Base-by-base conservation (phyloP, 2,797 vertebrate genomes). In the Aselliscus stoliczkanus region DNA sequence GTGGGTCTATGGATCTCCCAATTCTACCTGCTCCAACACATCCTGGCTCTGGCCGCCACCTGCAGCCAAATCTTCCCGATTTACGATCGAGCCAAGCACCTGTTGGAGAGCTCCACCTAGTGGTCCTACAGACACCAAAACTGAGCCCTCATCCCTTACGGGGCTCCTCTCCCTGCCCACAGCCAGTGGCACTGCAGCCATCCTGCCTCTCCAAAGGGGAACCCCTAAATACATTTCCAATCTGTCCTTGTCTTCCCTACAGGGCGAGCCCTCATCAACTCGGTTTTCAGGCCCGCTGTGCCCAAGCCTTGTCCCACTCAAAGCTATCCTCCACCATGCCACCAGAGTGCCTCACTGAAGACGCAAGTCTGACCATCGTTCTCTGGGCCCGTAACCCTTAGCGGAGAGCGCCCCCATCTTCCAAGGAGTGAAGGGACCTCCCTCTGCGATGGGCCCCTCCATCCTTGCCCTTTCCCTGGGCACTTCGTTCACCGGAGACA, bases 21-120 rank as follows among this genome's bases (percentile, higher is more conserved):
- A 3, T 56, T 42, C 94, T 25, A 20, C 34, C 15, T 12, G 27
- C 25, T 70, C 25, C 13, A 14, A 23, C 17, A 39, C 5, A 42
- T 0, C 1, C 15, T 14, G 11, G 42, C 23, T 37, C 54, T 1
- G 44, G n/a, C 27, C 13, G 12, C 37, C 31, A 4, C 27, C 50
- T 7, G 12, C 2, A 0, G 27, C 34, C 5, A 1, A 7, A 34
- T 15, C 62, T 3, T 39, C 10, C 7, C 1, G 37, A 65, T 2
- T n/a, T 10, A 18, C 4, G 11, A 6, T 11, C 65, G 3, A 31
- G 17, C 20, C 37, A 18, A 67, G 44, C 37, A 20, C 9, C 89
- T 52, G 13, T 18, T 27, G 23, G 39, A 93, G 76, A 29, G 84
- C 62, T 7, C 96, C 96, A 93, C 70, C 92, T 94, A 87, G 92